These are phyloP conservation scores for Leptinotarsa tumamoca DNA, from an alignment of 2,888 invertebrate genomes.

Conservation along the genomic window DNA sequence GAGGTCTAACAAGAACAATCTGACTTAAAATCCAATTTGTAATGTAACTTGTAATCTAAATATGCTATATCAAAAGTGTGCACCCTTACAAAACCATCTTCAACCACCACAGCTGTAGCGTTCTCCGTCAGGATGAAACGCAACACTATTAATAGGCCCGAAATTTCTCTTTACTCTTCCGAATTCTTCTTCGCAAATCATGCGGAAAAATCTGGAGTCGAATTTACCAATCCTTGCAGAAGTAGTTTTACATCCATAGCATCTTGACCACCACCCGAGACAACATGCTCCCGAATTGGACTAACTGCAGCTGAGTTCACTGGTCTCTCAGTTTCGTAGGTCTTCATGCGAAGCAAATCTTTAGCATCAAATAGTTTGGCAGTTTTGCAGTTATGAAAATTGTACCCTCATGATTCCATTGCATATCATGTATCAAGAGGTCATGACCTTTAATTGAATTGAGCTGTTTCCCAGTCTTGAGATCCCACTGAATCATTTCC, in stretches of 20 bases:
- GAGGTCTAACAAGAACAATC: slow-evolving; percentile 72
- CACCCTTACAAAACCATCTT: slow-evolving; percentile 97
- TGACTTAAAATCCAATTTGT: slow-evolving; percentile 89
- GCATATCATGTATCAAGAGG: slow-evolving; percentile 94
- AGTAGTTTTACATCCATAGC: slow-evolving; percentile 98
- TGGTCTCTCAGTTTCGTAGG: slow-evolving; percentile 97
- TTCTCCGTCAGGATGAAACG: slow-evolving; percentile 97
- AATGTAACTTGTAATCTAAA: slow-evolving; percentile 96
- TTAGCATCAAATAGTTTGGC: slow-evolving; percentile 95
- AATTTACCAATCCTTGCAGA: slow-evolving; percentile 96
- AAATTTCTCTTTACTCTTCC: slow-evolving; percentile 99
- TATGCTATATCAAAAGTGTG: slow-evolving; percentile 97
- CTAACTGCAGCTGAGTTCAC: slow-evolving; percentile 98
- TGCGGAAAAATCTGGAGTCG: slow-evolving; percentile 92
- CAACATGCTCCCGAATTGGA: slow-evolving; percentile 95
- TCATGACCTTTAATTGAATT: slow-evolving; percentile 85
- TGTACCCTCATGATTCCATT: slow-evolving; percentile 90
- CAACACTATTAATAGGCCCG: slow-evolving; percentile 98
- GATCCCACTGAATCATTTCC: slow-evolving; percentile 92
- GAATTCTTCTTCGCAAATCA: slow-evolving; percentile 97
- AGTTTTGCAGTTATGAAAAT: slow-evolving; percentile 99
- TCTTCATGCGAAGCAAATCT: slow-evolving; percentile 88
- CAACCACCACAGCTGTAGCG: slow-evolving; percentile 96
- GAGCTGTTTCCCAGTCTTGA: slow-evolving; percentile 87
- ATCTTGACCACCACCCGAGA: slow-evolving; percentile 98